Evolutionary conservation across 2,797 vertebrate species (phyloP), one percentile per base, ranked within the genome.

Genomic region (Adrianichthys oophorus): DNA sequence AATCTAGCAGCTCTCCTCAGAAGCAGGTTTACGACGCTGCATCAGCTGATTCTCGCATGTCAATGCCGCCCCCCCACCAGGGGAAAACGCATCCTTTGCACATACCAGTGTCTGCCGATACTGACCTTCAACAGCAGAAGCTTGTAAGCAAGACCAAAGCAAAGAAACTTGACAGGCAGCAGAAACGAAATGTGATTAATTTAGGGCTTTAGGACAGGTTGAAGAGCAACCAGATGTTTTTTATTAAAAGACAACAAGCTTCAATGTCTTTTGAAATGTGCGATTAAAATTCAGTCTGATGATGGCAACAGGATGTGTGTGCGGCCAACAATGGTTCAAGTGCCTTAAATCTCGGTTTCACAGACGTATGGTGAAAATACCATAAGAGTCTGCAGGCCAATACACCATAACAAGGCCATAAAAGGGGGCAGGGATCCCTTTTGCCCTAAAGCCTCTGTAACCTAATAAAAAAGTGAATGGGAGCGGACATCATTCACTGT

Each of bases 141-240:
- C 48, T 13, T 55, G 32, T 15, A 50, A 41, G 46, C 48, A 7
- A 12, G 37, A 32, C 18, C 19, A 61, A 69, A 64, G 48, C 49
- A 10, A 61, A 59, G 57, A 53, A 29, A 12, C 32, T 15, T n/a
- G 26, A 62, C 21, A 16, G 13, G 47, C 40, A 23, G 49, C 1
- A n/a, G 21, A 16, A 48, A 21, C 32, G 42, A 41, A 16, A 47
- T 40, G 54, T 69, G 15, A 62, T 43, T 72, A 68, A 72, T 70
- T 80, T 48, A 82, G 72, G 64, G 70, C 77, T 74, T 66, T 44
- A 68, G 65, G 74, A 72, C 53, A 64, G 65, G 49, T 74, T 80
- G 70, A 72, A 78, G 58, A 41, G 58, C 57, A 59, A 59, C 40
- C 42, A 50, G 65, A 59, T 26, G 51, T 67, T 68, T 71, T 62